These are phyloP conservation scores for Tricholaema leucomelas DNA, from an alignment of 2,113 vertebrate species.

Conservation along the genomic window DNA sequence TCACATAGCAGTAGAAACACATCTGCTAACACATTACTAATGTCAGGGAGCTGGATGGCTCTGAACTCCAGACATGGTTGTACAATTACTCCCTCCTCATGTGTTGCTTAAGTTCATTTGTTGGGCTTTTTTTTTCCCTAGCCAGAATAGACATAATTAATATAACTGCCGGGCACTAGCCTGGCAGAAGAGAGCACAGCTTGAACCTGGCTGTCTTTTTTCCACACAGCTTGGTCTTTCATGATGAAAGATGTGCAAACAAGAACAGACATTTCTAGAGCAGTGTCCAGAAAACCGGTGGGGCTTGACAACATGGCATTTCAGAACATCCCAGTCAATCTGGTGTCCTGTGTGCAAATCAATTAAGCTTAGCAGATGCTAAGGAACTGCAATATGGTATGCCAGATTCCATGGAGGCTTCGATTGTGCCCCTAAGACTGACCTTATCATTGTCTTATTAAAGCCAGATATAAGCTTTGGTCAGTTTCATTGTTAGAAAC, in stretches of 20 bases:
- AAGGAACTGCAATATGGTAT: not conserved
- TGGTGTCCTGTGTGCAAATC: conserved; percentile 4
- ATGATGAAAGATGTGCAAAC: conserved; percentile 11
- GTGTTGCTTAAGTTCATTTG: not conserved
- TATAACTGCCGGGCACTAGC: conserved; percentile 13
- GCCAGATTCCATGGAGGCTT: not conserved
- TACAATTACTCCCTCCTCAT: not conserved
- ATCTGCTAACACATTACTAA: not conserved
- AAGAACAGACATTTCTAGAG: not conserved
- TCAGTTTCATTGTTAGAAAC: not conserved
- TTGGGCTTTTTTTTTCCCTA: not conserved
- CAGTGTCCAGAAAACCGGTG: not conserved
- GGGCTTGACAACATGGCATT: not conserved
- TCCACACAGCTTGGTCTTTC: conserved; percentile 23
- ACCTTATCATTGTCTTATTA: not conserved
- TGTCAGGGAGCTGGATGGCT: not conserved
- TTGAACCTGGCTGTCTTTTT: conserved; percentile 33
- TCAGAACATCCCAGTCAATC: conserved; percentile 23
- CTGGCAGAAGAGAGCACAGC: conserved; percentile 49
- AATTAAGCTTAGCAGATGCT: conserved; percentile 48
- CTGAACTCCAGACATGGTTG: not conserved
- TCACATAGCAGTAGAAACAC: not conserved
- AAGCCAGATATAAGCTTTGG: not conserved
- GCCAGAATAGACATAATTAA: conserved; percentile 19
- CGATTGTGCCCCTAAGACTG: not conserved